Base-by-base conservation (phyloP, 2,888 invertebrate species). In the Pammene aurita region DNA sequence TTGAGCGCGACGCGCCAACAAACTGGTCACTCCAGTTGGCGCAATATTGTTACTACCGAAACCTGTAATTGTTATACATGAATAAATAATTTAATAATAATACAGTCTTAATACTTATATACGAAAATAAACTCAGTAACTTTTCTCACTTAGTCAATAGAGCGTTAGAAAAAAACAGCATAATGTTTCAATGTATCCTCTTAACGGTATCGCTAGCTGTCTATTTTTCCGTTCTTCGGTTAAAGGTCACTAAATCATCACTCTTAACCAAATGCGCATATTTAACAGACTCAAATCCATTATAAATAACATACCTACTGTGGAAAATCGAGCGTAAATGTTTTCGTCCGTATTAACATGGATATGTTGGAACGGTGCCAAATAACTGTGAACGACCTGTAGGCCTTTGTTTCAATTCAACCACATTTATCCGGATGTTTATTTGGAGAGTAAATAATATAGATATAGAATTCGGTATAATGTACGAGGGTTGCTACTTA, bases 361-460 rank as follows among this genome's bases (percentile, higher is more conserved):
- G 54, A 44, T 66, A 41, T 48, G 42, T 67, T 74, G 74, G 74
- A 73, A 55, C 44, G 14, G 55, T 73, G 74, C 74, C 74, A 70
- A 74, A 63, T 58, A 67, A 56, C 69, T 66, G 74, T 71, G 68
- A 74, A 74, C 67, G 74, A 74, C 74, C 71, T 65, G 70, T 14
- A 46, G 50, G 61, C 41, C 66, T 72, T 66, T 70, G 72, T 74
- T 71, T 60, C 60, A 54, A 13, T 63, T 56, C 57, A 54, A 54
- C 14, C 41, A 54, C 41, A 54, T 64, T 68, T 16, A 48, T 38
- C 7, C 54, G 52, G 57, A 58, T 34, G 41, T 64, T 64, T 57
- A 58, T 57, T 57, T 64, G 26, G 11, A 52, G 48, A 62, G 62
- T 42, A 16, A 62, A 56, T 48, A 14, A 42, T 46, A 61, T 55